A percentile compares a stretch with the other conserved stretches of the same genome.
Evolutionary conservation across 2,113 vertebrate genomes (phyloP).

Genomic region (Arenaria interpres): DNA sequence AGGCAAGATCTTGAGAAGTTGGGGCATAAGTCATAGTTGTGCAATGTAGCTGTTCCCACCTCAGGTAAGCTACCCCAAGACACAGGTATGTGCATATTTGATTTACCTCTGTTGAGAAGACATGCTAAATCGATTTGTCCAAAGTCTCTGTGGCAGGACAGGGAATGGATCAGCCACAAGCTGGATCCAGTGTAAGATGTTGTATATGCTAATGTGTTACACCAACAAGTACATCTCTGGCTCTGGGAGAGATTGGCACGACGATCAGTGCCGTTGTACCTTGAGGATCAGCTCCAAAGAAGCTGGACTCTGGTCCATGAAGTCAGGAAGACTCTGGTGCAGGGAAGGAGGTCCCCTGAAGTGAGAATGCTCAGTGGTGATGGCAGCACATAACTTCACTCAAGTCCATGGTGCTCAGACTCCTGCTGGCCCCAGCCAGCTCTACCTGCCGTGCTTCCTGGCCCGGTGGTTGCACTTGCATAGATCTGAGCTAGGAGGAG

Average conservation of each 20-base stretch:
- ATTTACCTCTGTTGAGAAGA: neutral
- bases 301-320: neutral
- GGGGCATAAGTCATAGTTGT: neutral
- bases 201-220: neutral
- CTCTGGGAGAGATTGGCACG: too few species aligned
- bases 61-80: neutral
- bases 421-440: neutral
- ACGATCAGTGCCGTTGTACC: neutral
- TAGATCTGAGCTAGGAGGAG: neutral
- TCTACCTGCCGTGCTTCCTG: neutral
- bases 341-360: neutral
- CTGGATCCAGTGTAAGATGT: rapidly evolving
- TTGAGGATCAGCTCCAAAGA: neutral
- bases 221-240: neutral
- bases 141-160: neutral
- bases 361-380: neutral
- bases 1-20: neutral
- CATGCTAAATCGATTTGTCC: neutral
- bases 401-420: neutral
- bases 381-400: neutral
- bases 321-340: neutral
- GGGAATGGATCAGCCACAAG: neutral
- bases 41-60: neutral
- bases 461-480: rapidly evolving
- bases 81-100: neutral